These are phyloP conservation scores for Drosophila picticornis DNA, from an alignment of 2,888 invertebrate genomes.

Conservation along the genomic window DNA sequence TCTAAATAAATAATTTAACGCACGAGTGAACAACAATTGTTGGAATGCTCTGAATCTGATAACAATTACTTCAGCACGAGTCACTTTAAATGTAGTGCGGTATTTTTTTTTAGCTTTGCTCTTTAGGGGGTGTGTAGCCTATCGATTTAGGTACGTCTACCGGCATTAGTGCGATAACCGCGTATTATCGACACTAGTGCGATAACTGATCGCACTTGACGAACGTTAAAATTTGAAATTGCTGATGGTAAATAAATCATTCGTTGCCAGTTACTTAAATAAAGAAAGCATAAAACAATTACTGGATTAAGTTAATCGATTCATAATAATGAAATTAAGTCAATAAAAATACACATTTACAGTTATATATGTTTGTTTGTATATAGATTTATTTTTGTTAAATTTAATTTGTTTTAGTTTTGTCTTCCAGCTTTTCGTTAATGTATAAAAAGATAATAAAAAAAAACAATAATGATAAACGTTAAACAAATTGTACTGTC, in stretches of 20 bases:
- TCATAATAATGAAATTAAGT: neutral
- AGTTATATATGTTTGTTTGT: slow-evolving; percentile 44
- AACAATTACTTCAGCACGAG: slow-evolving; percentile 7
- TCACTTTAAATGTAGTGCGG: neutral
- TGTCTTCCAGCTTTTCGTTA: slow-evolving; percentile 63
- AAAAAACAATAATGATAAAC: slow-evolving; percentile 70
- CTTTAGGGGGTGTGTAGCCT: slow-evolving; percentile 9
- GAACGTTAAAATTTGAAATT: neutral
- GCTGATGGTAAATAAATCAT: neutral
- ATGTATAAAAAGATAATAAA: slow-evolving; percentile 50
- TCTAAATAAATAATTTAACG: slow-evolving; percentile 26
- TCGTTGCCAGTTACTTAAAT: neutral
- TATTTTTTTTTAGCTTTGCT: slow-evolving; percentile 4
- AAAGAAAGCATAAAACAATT: neutral
- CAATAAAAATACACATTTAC: neutral
- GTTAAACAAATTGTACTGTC: slow-evolving; percentile 72
- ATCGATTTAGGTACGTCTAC: slow-evolving; percentile 16
- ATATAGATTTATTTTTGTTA: slow-evolving; percentile 71
- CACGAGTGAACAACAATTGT: neutral
- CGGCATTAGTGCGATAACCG: neutral
- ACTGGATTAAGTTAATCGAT: neutral
- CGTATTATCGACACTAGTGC: no score
- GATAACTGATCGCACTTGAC: slow-evolving; percentile 14
- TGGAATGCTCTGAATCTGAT: slow-evolving; percentile 15
- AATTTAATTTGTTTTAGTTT: slow-evolving; percentile 57